A percentile compares a stretch with the other conserved stretches of the same genome.
Conservation (phyloP, 2,888 invertebrate genomes). For the Mimas tiliae region DNA sequence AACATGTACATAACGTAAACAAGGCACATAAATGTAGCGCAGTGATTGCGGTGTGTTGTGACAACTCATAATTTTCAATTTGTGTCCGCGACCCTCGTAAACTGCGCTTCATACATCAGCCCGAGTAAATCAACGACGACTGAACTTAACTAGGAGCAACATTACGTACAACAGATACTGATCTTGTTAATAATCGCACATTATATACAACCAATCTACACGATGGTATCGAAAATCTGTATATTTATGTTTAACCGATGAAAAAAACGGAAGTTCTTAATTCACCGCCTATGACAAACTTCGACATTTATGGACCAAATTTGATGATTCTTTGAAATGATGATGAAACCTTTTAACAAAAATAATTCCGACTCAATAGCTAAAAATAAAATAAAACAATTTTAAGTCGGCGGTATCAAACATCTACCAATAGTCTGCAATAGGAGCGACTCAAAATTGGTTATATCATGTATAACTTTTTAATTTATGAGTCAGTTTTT, state of each 20-base stretch:
- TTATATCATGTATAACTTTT: too few species aligned
- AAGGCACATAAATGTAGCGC: slow-evolving; percentile 53
- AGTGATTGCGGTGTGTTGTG: slow-evolving; percentile 66
- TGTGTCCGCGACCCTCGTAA: slow-evolving; percentile 71
- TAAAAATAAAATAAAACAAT: too few species aligned
- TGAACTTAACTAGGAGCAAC: slow-evolving; percentile 37
- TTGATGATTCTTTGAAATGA: too few species aligned
- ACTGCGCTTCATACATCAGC: slow-evolving; percentile 65
- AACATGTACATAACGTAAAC: slow-evolving; percentile 43
- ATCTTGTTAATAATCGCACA: not conserved
- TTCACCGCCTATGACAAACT: too few species aligned
- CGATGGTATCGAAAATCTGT: not conserved
- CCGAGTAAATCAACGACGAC: slow-evolving; percentile 55
- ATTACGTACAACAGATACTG: slow-evolving; percentile 15
- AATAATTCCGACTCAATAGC: too few species aligned
- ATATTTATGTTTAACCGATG: not conserved
- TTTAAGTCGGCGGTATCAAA: too few species aligned
- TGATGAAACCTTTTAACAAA: too few species aligned
- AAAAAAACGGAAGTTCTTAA: too few species aligned
- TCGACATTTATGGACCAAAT: too few species aligned
- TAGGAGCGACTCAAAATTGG: too few species aligned
- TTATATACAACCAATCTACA: not conserved
- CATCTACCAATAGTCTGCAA: too few species aligned
- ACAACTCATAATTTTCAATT: slow-evolving; percentile 80
- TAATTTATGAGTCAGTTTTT: too few species aligned